These are phyloP conservation scores for Trachelus tabidus DNA, from an alignment of 2,888 invertebrate species.

Conservation along the genomic window DNA sequence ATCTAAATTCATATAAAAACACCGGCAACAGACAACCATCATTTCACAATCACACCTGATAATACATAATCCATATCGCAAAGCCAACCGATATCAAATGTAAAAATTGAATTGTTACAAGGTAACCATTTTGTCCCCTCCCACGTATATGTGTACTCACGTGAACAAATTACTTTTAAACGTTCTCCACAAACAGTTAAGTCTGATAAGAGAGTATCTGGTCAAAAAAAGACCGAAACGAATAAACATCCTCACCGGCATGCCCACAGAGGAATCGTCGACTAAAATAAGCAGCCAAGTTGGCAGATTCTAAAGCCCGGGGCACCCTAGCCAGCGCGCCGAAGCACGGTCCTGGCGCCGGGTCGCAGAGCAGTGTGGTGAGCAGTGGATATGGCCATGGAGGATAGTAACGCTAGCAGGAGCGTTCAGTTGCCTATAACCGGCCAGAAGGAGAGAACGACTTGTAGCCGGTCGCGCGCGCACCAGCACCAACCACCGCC, in stretches of 20 bases:
- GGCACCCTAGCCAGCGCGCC: neutral
- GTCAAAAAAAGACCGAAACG: neutral
- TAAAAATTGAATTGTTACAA: neutral
- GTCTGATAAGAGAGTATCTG: neutral
- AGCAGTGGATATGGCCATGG: conserved; percentile 47
- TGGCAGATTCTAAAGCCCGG: neutral
- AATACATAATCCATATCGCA: neutral
- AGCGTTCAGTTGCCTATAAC: conserved; percentile 58
- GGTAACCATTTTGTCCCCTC: neutral
- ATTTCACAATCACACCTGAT: neutral
- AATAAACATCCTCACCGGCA: neutral
- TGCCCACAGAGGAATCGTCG: neutral
- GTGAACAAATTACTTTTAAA: neutral
- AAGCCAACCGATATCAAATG: neutral
- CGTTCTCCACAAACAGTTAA: neutral
- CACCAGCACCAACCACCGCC: conserved; percentile 26
- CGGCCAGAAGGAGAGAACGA: conserved; percentile 50
- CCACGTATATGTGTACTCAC: neutral
- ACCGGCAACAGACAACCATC: neutral
- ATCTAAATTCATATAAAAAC: neutral
- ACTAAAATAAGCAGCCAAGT: neutral
- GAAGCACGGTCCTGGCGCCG: conserved; percentile 36
- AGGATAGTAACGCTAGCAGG: conserved; percentile 50
- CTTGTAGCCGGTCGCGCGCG: conserved; percentile 26
- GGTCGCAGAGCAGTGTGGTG: conserved; percentile 41